Conservation (phyloP, 2,113 vertebrate species). For the Tringa solitaria region DNA sequence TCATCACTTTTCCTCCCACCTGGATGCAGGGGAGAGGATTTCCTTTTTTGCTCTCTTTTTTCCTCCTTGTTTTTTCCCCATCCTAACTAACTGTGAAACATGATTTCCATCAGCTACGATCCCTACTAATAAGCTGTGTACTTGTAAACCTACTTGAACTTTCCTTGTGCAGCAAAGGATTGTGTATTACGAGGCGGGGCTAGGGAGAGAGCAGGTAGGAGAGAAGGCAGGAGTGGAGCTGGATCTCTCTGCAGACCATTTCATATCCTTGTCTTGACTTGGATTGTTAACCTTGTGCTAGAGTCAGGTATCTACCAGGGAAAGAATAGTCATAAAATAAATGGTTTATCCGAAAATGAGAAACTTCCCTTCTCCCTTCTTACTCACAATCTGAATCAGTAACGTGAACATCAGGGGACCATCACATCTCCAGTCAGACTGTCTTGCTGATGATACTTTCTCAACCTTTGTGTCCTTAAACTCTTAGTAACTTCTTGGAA, state of each 20-base stretch:
- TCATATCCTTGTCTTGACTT: background rate
- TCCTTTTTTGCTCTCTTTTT: background rate
- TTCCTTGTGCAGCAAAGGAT: background rate
- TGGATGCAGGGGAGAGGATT: accelerated
- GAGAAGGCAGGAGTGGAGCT: background rate
- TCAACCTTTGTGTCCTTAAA: conserved; percentile 42
- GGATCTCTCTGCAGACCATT: background rate
- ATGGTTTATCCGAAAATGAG: background rate
- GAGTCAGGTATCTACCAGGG: background rate
- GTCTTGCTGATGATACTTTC: conserved; percentile 28
- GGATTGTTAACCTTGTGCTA: background rate
- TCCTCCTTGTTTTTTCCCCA: background rate
- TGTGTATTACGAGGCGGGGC: background rate
- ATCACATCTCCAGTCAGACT: background rate
- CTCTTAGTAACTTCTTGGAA: conserved; percentile 35
- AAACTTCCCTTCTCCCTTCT: background rate
- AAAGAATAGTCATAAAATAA: background rate
- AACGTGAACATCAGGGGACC: background rate
- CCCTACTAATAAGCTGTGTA: background rate
- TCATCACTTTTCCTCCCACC: background rate
- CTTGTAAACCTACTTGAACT: background rate
- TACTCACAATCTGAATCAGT: conserved; percentile 13
- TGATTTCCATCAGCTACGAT: background rate
- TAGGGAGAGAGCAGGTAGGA: background rate
- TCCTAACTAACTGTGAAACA: background rate